Conservation (phyloP, 2,888 invertebrate species). For the Papilio demoleus region DNA sequence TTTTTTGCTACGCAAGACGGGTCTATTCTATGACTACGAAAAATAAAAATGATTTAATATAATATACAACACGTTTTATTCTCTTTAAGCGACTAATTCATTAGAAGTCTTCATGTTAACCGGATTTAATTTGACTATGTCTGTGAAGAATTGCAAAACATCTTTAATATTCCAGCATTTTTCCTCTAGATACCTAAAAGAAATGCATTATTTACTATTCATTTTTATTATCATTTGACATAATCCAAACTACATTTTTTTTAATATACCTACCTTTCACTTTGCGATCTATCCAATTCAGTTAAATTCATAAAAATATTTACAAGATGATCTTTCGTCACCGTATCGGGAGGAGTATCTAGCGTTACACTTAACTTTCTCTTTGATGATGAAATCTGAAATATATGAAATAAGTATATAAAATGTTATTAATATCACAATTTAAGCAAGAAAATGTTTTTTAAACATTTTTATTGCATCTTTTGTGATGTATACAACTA, state of each 20-base stretch:
- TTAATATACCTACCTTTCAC: constrained; percentile 57
- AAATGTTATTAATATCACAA: neutral
- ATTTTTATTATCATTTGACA: neutral
- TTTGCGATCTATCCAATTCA: constrained; percentile 54
- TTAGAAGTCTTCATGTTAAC: constrained; percentile 47
- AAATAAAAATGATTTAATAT: neutral
- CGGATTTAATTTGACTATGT: constrained; percentile 60
- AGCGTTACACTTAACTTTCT: constrained; percentile 60
- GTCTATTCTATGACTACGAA: no score
- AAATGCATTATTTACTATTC: constrained; percentile 17
- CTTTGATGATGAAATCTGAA: constrained; percentile 55
- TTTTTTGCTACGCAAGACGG: no score
- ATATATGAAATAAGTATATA: constrained; percentile 41
- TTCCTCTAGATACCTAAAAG: constrained; percentile 85
- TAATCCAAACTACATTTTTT: constrained; percentile 3
- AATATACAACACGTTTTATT: neutral
- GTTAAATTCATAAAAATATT: constrained; percentile 68
- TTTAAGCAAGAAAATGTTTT: neutral
- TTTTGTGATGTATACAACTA: neutral
- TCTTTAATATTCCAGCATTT: constrained; percentile 85
- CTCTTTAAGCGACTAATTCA: neutral
- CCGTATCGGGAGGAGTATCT: constrained; percentile 62
- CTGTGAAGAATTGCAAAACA: constrained; percentile 67
- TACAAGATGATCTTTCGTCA: constrained; percentile 60
- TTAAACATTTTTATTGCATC: neutral